A percentile compares a stretch with the other conserved stretches of the same genome.
Evolutionary conservation across 2,888 invertebrate species (phyloP).

Genomic region (Meliscaeva auricollis): DNA sequence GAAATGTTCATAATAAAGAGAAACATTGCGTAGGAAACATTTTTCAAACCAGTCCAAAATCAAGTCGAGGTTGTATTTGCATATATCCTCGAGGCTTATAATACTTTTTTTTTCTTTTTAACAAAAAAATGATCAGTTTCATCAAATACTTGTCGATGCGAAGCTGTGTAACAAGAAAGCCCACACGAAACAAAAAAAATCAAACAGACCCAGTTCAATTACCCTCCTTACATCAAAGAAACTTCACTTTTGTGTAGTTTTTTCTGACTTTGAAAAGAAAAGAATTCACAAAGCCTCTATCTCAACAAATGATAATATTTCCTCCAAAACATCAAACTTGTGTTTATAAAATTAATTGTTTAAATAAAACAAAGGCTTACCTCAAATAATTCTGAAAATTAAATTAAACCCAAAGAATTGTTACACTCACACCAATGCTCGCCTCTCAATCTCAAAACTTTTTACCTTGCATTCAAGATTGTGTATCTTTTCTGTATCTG

Average conservation of each 20-base stretch:
- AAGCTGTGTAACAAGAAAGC: conserved; percentile 41
- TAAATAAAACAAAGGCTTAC: conserved; percentile 45
- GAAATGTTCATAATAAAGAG: neutral
- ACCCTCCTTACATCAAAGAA: conserved; percentile 34
- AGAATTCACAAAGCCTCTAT: neutral
- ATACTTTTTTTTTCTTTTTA: neutral
- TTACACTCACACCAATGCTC: conserved; percentile 24
- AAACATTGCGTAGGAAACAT: conserved; percentile 53
- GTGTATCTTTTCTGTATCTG: conserved; percentile 52
- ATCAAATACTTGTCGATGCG: conserved; percentile 23
- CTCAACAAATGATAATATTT: neutral
- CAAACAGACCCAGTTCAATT: conserved; percentile 48
- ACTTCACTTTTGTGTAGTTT: conserved; percentile 20
- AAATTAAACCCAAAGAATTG: conserved; percentile 13
- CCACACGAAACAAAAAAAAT: conserved; percentile 36
- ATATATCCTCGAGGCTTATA: conserved; percentile 46
- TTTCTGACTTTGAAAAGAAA: no score
- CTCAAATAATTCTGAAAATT: conserved; percentile 11
- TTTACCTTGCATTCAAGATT: conserved; percentile 16
- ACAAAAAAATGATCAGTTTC: conserved; percentile 22
- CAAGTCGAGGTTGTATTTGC: conserved; percentile 58
- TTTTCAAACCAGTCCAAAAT: conserved; percentile 54
- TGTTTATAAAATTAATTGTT: conserved; percentile 38
- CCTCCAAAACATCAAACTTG: conserved; percentile 17
- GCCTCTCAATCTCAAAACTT: neutral